Evolutionary conservation across 2,113 vertebrate genomes (phyloP).

Genomic region (Chroicocephalus ridibundus): DNA sequence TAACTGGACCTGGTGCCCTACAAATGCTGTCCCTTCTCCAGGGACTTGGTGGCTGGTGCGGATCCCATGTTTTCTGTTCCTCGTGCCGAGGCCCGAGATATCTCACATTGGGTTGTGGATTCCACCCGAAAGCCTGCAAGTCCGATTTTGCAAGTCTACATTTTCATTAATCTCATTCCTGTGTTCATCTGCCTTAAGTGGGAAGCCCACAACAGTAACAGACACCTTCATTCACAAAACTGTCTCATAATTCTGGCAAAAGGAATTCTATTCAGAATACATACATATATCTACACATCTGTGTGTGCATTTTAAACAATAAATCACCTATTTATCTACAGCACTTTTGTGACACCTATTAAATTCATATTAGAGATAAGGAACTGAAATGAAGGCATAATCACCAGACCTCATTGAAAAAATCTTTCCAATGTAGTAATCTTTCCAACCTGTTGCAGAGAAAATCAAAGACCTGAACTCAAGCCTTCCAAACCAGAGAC

Average conservation of each 20-base stretch:
- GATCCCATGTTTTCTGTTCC: background rate
- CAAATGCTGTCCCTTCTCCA: background rate
- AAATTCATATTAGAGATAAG: conserved; percentile 51
- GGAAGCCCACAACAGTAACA: background rate
- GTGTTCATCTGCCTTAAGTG: background rate
- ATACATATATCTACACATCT: background rate
- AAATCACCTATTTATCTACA: conserved; percentile 38
- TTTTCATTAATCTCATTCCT: background rate
- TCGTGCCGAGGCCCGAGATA: background rate
- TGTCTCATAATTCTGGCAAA: background rate
- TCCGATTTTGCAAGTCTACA: background rate
- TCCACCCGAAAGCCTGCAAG: background rate
- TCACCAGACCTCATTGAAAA: conserved; percentile 15
- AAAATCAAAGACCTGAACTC: conserved; percentile 58
- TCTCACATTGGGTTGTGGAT: background rate
- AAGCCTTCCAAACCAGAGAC: conserved; percentile 47
- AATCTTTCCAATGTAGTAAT: conserved; percentile 19
- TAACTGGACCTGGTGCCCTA: background rate
- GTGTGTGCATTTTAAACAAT: background rate
- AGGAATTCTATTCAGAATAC: background rate
- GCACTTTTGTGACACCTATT: conserved; percentile 12
- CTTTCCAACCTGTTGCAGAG: conserved; percentile 45
- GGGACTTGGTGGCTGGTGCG: background rate
- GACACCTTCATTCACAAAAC: conserved; percentile 35
- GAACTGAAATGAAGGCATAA: conserved; percentile 33